Conservation (phyloP, 2,113 vertebrate species). For the Pedionomus torquatus region DNA sequence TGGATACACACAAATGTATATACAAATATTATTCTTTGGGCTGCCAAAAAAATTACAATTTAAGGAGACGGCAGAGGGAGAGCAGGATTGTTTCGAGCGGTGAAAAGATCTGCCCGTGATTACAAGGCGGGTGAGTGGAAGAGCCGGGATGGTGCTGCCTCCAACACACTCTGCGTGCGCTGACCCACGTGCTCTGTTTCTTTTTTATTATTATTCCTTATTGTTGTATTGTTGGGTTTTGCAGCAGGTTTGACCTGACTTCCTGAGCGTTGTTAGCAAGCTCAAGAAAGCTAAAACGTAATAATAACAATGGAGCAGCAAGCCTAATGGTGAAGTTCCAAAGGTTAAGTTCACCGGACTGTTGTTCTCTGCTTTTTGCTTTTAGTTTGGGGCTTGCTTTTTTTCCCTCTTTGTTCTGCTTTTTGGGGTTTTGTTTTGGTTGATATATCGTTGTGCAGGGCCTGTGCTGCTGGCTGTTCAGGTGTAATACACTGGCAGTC, state of each 20-base stretch:
- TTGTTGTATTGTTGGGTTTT: background rate
- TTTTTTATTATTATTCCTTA: background rate
- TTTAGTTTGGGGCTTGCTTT: background rate
- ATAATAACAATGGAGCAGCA: background rate
- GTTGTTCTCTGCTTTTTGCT: constrained; percentile 7
- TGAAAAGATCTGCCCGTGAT: constrained; percentile 22
- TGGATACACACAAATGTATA: background rate
- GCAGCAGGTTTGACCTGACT: background rate
- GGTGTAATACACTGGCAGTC: background rate
- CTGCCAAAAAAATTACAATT: background rate
- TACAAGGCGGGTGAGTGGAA: background rate
- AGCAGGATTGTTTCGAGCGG: background rate
- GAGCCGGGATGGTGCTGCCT: background rate
- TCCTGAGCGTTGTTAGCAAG: background rate
- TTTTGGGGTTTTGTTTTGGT: background rate
- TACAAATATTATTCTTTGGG: background rate
- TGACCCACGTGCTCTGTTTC: background rate
- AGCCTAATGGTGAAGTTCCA: constrained; percentile 31
- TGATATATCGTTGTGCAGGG: background rate
- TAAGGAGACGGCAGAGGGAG: background rate
- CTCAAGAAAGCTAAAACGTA: background rate
- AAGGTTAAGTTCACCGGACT: constrained; percentile 14
- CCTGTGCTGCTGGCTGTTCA: background rate
- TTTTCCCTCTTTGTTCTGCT: background rate
- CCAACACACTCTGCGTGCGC: background rate